These are phyloP conservation scores for Sebastes iracundus DNA, from an alignment of 2,797 vertebrate genomes.

Conservation along the genomic window DNA sequence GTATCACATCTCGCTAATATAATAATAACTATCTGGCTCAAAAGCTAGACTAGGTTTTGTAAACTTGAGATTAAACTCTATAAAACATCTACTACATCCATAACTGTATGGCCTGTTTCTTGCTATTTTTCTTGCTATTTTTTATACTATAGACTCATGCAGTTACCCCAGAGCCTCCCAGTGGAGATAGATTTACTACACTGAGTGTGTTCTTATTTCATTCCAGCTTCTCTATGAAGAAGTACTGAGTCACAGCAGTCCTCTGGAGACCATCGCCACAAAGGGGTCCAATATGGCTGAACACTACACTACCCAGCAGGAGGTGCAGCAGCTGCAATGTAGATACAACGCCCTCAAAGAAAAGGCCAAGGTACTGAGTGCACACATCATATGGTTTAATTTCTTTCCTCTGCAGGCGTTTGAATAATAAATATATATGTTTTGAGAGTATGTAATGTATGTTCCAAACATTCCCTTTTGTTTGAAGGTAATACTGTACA, in stretches of 20 bases:
- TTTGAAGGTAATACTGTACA: too few species aligned
- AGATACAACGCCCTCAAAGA: slow-evolving; percentile 88
- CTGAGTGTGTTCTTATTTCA: slow-evolving; percentile 22
- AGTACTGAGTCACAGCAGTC: slow-evolving; percentile 90
- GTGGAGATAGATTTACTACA: not conserved
- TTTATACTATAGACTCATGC: not conserved
- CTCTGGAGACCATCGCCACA: slow-evolving; percentile 91
- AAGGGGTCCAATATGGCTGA: slow-evolving; percentile 93
- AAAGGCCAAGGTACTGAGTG: slow-evolving; percentile 86
- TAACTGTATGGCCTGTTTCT: not conserved
- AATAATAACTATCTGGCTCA: not conserved
- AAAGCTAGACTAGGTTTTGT: not conserved
- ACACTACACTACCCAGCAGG: slow-evolving; percentile 89
- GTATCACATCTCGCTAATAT: slow-evolving; percentile 62
- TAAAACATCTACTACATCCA: not conserved
- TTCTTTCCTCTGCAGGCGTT: slow-evolving; percentile 20
- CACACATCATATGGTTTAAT: not conserved
- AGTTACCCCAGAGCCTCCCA: not conserved
- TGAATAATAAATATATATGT: slow-evolving; percentile 22
- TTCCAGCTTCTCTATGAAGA: slow-evolving; percentile 94
- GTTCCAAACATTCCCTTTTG: not conserved
- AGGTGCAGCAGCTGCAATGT: slow-evolving; percentile 91
- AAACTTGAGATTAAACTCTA: not conserved
- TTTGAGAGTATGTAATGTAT: not conserved
- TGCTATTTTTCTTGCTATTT: not conserved